phyloP scores from a whole-genome alignment of 1,140 invertebrate genomes.

The Lordiphosa collinella region DNA sequence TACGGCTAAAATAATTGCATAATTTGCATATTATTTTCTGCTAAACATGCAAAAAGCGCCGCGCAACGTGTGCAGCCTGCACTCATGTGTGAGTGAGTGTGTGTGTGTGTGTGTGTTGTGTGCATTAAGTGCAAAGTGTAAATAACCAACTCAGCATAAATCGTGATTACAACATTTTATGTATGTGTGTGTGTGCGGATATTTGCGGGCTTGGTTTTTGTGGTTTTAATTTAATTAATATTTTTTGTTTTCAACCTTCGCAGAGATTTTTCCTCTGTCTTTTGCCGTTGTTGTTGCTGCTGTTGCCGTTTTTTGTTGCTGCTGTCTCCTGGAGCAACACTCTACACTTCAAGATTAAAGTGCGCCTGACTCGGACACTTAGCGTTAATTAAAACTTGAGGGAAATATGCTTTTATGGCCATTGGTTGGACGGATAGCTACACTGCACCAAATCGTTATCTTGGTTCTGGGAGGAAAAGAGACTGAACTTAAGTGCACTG shows the following conservation, averaged over 20 bases:
- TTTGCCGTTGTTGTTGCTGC: neutral
- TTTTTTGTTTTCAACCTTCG: constrained; percentile 45
- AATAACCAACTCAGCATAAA: constrained; percentile 77
- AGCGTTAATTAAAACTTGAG: too few relatives aligned
- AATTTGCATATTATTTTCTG: constrained; percentile 78
- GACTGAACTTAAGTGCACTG: too few relatives aligned
- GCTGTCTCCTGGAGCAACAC: neutral
- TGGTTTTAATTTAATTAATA: constrained; percentile 78
- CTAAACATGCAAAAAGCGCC: constrained; percentile 74
- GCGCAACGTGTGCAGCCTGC: constrained; percentile 68
- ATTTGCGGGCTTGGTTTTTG: constrained; percentile 73
- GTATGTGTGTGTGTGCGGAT: constrained; percentile 50
- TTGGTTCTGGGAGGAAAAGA: too few relatives aligned
- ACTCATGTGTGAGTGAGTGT: constrained; percentile 37
- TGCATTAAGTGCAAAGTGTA: constrained; percentile 76
- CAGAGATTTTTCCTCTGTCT: constrained; percentile 6
- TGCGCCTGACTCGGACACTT: too few relatives aligned
- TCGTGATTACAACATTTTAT: constrained; percentile 75
- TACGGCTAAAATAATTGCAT: constrained; percentile 73
- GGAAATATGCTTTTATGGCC: too few relatives aligned
- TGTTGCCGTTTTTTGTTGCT: neutral
- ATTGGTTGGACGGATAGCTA: too few relatives aligned
- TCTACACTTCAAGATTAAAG: too few relatives aligned
- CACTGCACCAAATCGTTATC: too few relatives aligned
- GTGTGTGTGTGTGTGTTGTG: constrained; percentile 25